These are phyloP conservation scores for Phymatocera aterrima DNA, from an alignment of 2,888 invertebrate species.

Conservation along the genomic window DNA sequence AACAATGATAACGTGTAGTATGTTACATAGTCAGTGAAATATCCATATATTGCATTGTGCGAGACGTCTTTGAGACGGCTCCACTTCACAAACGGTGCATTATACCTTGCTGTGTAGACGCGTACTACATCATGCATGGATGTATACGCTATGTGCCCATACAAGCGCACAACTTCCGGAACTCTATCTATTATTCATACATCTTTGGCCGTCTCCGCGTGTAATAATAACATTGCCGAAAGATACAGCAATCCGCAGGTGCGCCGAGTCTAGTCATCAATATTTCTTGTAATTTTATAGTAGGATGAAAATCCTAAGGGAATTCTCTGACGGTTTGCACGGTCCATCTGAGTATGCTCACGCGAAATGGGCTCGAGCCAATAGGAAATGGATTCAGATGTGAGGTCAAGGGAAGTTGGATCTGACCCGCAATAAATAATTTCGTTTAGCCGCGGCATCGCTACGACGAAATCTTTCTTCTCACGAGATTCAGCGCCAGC, in stretches of 20 bases:
- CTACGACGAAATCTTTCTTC: not conserved
- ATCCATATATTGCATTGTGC: not conserved
- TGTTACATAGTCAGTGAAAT: not conserved
- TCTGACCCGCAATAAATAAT: slow-evolving; percentile 17
- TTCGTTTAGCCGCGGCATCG: not conserved
- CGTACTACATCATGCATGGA: not conserved
- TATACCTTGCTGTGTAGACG: not conserved
- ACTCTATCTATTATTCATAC: not conserved
- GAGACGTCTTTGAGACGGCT: not conserved
- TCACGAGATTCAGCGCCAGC: not conserved
- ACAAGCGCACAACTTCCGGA: not conserved
- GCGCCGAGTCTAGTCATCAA: not conserved
- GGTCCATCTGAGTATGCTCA: not conserved
- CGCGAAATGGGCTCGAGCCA: not conserved
- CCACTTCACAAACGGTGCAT: not conserved
- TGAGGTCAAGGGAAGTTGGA: not conserved
- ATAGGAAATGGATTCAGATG: not conserved
- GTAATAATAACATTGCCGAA: not conserved
- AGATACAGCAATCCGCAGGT: slow-evolving; percentile 1
- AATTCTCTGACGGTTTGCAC: not conserved
- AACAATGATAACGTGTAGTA: not conserved
- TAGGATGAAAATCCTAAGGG: slow-evolving; percentile 1
- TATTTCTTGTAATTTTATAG: slow-evolving; percentile 14
- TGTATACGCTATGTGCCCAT: not conserved
- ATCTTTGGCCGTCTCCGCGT: not conserved